Base-by-base conservation (phyloP, 2,113 vertebrate genomes). In the Daphoenositta chrysoptera region DNA sequence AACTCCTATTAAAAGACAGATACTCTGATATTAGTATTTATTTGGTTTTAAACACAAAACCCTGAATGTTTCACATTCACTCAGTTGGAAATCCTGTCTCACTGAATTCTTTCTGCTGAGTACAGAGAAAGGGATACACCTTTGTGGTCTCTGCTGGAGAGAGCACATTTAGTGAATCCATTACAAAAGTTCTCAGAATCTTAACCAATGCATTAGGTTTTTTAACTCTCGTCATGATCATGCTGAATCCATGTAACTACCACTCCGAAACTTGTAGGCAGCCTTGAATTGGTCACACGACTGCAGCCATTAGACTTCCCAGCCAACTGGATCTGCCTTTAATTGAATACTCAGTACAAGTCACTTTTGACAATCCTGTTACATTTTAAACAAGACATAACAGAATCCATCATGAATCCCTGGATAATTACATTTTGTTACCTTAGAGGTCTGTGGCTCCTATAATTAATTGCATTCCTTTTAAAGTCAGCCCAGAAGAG, bases 391-490 rank as follows among this genome's bases (percentile, higher is more conserved):
- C 64, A 93, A 64, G 88, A 90, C 73, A 90, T 87, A 95, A 92
- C 60, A 71, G 79, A 92, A 87, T 73, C 50, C 30, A 88, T 77
- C 73, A 23, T 5, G 78, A 96, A 95, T 89, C 87, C 47, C 90
- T 44, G 51, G 78, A 80, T 94, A 95, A 94, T 83, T 94, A 82
- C 40, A 68, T 72, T 94, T 95, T 87, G 65, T 71, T 96, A 96
- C 83, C 83, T 95, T 84, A 86, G 91, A 93, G 86, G 76, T 92
- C 86, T 92, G 48, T 1, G 2, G 56, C 37, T 95, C 64, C 87
- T 63, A 45, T 79, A 94, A 97, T 92, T 96, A 95, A 96, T 68
- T 71, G 51, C 73, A 75, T 92, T 96, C 72, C 72, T 93, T 95
- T 84, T 87, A 66, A 93, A 94, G 80, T 87, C 89, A 92, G 90